Evolutionary conservation across 2,113 vertebrate genomes (phyloP).

Genomic region (Oryzias woworae): DNA sequence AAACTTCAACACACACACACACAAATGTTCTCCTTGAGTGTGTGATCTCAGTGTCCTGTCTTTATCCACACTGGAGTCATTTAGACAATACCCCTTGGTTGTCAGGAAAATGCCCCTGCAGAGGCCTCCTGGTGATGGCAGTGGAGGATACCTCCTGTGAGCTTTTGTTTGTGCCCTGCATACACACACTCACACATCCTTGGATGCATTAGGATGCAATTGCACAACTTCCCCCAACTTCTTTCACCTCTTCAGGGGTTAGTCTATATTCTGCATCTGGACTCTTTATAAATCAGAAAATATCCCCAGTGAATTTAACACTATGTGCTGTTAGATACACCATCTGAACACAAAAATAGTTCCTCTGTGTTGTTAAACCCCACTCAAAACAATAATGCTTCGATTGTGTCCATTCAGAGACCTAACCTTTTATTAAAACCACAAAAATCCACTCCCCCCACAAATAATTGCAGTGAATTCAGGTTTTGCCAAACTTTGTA

Average conservation of each 20-base stretch:
- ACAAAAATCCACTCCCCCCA: too few relatives aligned
- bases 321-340: background rate
- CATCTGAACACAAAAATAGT: background rate
- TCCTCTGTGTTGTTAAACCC: background rate
- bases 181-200: slow-evolving; percentile 4
- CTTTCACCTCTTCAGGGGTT: slow-evolving; percentile 32
- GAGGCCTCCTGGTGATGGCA: slow-evolving; percentile 70
- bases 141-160: slow-evolving; percentile 57
- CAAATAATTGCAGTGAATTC: too few relatives aligned
- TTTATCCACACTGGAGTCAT: slow-evolving; percentile 70
- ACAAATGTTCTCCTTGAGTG: background rate
- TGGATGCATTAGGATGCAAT: slow-evolving; percentile 21
- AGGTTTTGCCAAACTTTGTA: too few relatives aligned
- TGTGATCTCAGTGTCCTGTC: slow-evolving; percentile 47
- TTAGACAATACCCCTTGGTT: slow-evolving; percentile 60
- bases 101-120: slow-evolving; percentile 68
- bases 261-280: slow-evolving; percentile 35
- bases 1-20: slow-evolving; percentile 9
- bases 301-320: slow-evolving; percentile 17
- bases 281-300: slow-evolving; percentile 17
- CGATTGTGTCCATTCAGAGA: background rate
- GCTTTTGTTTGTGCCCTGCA: slow-evolving; percentile 43
- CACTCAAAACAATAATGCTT: background rate
- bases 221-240: slow-evolving; percentile 35
- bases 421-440: too few relatives aligned